Evolutionary conservation across 2,888 invertebrate genomes (phyloP).

Genomic region (Sympetrum striolatum): DNA sequence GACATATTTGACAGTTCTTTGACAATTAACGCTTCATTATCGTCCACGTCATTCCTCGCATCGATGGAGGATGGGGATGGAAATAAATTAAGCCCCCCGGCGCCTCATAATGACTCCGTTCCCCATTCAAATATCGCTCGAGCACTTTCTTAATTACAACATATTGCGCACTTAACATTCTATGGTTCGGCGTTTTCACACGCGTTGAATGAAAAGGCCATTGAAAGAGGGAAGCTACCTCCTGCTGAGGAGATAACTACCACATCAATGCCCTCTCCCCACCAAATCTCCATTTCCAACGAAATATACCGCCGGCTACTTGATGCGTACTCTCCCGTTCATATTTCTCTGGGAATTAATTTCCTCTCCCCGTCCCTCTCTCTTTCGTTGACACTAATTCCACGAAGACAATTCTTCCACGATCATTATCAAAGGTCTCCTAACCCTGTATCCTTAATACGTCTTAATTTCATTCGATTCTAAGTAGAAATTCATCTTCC

Average conservation of each 20-base stretch:
- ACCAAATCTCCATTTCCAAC: too few species aligned
- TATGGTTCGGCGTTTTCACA: constrained; percentile 28
- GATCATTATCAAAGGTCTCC: too few species aligned
- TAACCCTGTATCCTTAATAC: too few species aligned
- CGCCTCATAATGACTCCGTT: background rate
- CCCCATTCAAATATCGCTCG: background rate
- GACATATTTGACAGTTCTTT: background rate
- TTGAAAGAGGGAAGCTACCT: constrained; percentile 1
- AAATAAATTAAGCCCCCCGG: background rate
- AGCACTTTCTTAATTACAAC: background rate
- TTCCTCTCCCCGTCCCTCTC: too few species aligned
- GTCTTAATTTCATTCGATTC: too few species aligned
- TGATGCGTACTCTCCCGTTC: background rate
- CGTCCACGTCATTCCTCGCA: background rate
- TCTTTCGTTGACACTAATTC: too few species aligned
- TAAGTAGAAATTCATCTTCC: too few species aligned
- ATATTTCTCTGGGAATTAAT: background rate
- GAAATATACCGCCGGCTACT: background rate
- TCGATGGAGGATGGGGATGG: background rate
- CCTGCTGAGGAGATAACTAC: constrained; percentile 33
- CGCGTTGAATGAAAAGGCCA: constrained; percentile 9
- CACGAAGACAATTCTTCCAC: too few species aligned
- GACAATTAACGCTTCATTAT: background rate
- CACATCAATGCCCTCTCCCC: background rate
- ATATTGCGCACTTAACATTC: constrained; percentile 17